Percentiles rank a stretch among this genome's conserved stretches.
These are phyloP conservation scores for Rhinolophus sinicus DNA, from an alignment of 2,113 vertebrate genomes.

Conservation along the genomic window DNA sequence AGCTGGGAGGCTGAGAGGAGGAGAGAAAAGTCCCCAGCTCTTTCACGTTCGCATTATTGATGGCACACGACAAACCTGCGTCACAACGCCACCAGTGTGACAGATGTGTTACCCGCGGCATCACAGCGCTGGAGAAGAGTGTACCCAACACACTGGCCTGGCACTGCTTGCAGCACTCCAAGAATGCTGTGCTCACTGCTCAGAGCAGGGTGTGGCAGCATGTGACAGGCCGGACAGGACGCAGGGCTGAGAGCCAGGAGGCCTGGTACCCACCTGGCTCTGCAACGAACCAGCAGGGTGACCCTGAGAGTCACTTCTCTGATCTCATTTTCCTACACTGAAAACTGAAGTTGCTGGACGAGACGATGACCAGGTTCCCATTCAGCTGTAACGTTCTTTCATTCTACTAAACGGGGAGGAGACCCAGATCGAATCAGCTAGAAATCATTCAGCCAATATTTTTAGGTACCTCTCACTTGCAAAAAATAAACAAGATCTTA, in stretches of 20 bases:
- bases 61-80: neutral
- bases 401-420: slow-evolving; percentile 43
- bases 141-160: neutral
- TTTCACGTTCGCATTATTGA: neutral
- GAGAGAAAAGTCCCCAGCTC: neutral
- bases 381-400: slow-evolving; percentile 6
- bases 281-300: neutral
- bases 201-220: neutral
- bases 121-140: neutral
- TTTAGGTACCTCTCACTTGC: slow-evolving; percentile 49
- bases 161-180: neutral
- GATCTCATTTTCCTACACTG: neutral
- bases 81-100: accelerated
- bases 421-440: slow-evolving; percentile 38
- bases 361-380: slow-evolving; percentile 31
- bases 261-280: neutral
- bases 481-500: neutral
- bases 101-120: neutral
- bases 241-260: neutral
- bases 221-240: neutral
- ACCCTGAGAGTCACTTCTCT: slow-evolving; percentile 13
- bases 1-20: neutral
- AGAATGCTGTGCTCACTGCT: accelerated
- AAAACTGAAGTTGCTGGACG: neutral
- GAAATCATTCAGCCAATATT: slow-evolving; percentile 60